Base-by-base conservation (phyloP, 2,113 vertebrate species). In the Muntiacus muntjak region DNA sequence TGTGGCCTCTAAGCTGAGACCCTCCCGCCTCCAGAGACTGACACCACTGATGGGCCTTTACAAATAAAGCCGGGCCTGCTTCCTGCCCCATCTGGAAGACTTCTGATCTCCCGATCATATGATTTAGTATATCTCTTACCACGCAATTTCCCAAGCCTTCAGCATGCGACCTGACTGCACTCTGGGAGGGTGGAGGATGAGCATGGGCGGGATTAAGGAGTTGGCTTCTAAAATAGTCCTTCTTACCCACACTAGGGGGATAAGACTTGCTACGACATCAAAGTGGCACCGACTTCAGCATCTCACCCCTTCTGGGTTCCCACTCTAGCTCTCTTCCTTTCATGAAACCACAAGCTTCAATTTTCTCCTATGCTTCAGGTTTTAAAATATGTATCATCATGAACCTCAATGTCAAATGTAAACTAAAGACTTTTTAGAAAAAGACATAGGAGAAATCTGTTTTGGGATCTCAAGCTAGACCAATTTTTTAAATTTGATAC, bases 221-320 rank as follows among this genome's bases (percentile, higher is more conserved):
- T 28, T 40, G 87, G 88, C 87, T 83, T 83, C 88, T 54, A 92
- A 71, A 60, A 92, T 28, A 89, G 84, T 43, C 94, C 95, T 96
- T 50, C 96, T 98, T 98, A 98, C 93, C 98, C 95, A 92, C 64
- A 88, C 84, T 60, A 96, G 96, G 96, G 98, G 86, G 97, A 43
- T 94, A 98, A 94, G 98, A 95, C 81, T 87, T 50, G 55, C 54
- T 97, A 81, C 4, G 81, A 96, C 95, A 98, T 95, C 95, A 98
- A 97, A 97, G 97, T 2, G 55, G 89, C 93, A 91, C 76, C 23
- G 40, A 12, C 12, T 8, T 60, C 71, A 52, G 71, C 88, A 81
- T 91, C 45, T 3, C 7, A 1, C 3, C 85, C 3, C 2, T 10
- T 16, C 81, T 12, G 33, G 58, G 78, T 36, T 43, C 45, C n/a